phyloP scores from a whole-genome alignment of 1,140 invertebrate species.

The Trichomalopsis sarcophagae region DNA sequence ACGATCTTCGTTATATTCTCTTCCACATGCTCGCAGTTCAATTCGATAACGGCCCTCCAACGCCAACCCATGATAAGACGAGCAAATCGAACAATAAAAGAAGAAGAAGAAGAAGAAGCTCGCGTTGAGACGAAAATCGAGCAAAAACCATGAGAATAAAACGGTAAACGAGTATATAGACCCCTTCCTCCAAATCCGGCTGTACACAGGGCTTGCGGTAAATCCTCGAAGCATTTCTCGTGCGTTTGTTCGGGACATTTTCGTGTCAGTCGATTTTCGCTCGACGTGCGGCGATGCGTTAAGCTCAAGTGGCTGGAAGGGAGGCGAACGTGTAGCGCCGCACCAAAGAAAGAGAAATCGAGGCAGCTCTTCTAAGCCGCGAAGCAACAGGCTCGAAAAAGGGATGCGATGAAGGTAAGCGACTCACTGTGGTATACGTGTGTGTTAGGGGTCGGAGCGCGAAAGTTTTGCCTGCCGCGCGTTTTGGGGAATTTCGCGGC shows the following conservation, averaged over 20 bases:
- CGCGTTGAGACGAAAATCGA: background rate
- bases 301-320: conserved; percentile 45
- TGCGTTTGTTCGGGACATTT: conserved; percentile 24
- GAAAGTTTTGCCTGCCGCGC: background rate
- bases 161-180: background rate
- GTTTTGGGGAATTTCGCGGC: background rate
- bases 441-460: background rate
- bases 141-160: background rate
- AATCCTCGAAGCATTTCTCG: conserved; percentile 8
- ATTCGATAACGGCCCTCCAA: too few relatives aligned
- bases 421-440: background rate
- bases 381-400: conserved; percentile 48
- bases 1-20: too few relatives aligned
- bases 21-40: too few relatives aligned
- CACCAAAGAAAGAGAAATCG: conserved; percentile 19
- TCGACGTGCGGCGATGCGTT: conserved; percentile 30
- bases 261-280: conserved; percentile 33
- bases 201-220: background rate
- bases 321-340: background rate
- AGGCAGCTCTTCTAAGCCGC: conserved; percentile 24
- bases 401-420: background rate
- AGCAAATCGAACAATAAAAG: too few relatives aligned
- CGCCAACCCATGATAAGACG: too few relatives aligned
- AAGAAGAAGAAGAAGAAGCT: background rate
- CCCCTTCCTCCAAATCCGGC: background rate